These are phyloP conservation scores for Ooceraea biroi DNA, from an alignment of 1,140 invertebrate genomes.

Conservation along the genomic window DNA sequence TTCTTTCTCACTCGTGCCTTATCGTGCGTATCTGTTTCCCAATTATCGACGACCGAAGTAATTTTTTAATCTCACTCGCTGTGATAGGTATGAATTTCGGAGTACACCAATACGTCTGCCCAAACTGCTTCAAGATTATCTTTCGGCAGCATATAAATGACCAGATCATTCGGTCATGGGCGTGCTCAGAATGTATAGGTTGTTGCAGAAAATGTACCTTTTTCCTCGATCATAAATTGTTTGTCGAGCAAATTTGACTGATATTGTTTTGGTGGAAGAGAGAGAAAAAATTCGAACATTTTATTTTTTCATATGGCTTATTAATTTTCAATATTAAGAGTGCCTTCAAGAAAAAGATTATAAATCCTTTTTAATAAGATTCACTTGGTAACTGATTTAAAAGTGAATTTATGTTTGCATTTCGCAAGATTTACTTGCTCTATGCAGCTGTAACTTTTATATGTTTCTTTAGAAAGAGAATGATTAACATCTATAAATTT, in stretches of 20 bases:
- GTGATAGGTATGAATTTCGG: neutral
- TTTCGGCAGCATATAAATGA: neutral
- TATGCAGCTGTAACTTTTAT: neutral
- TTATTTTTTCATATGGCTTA: neutral
- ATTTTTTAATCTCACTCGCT: neutral
- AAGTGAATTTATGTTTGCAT: neutral
- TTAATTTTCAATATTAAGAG: neutral
- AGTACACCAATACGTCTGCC: neutral
- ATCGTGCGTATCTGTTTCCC: conserved; percentile 1
- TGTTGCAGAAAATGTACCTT: neutral
- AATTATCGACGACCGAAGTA: neutral
- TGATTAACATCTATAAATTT: neutral
- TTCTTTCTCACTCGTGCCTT: neutral
- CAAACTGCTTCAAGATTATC: neutral
- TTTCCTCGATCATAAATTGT: conserved; percentile 5
- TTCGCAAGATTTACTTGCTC: neutral
- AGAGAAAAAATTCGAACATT: neutral
- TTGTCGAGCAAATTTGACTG: neutral
- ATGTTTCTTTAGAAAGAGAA: neutral
- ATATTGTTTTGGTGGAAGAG: neutral
- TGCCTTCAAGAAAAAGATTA: no score
- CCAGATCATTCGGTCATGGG: neutral
- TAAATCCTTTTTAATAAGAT: conserved; percentile 12
- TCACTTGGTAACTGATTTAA: neutral
- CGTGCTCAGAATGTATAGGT: neutral